A percentile compares a stretch with the other conserved stretches of the same genome.
phyloP scores from a whole-genome alignment of 2,797 vertebrate species.

The Arctocebus calabarensis region DNA sequence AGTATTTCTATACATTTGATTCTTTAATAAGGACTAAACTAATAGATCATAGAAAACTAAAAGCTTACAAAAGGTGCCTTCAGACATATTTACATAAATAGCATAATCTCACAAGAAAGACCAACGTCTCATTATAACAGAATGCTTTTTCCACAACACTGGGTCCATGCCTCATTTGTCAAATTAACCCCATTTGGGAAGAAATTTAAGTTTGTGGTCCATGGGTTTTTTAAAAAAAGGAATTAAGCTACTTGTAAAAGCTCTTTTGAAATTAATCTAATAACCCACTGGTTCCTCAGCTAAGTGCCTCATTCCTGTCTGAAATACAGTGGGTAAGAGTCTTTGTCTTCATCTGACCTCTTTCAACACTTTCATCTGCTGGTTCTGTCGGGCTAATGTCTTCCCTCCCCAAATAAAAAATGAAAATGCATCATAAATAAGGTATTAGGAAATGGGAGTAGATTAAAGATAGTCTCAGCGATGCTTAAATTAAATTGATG shows the following conservation, averaged over 20 bases:
- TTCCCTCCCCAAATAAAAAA: slow-evolving; percentile 71
- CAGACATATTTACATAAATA: slow-evolving; percentile 89
- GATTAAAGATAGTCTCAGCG: slow-evolving; percentile 85
- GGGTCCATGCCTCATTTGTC: slow-evolving; percentile 79
- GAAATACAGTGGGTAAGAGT: slow-evolving; percentile 45
- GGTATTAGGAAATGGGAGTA: slow-evolving; percentile 78
- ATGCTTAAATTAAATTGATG: slow-evolving; percentile 80
- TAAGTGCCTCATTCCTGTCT: slow-evolving; percentile 66
- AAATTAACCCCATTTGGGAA: slow-evolving; percentile 79
- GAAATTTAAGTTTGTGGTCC: slow-evolving; percentile 82
- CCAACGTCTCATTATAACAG: slow-evolving; percentile 81
- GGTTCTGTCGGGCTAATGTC: slow-evolving; percentile 31
- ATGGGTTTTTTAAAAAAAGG: slow-evolving; percentile 45
- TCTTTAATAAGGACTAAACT: slow-evolving; percentile 87
- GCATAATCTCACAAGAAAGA: slow-evolving; percentile 86
- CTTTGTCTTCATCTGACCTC: slow-evolving; percentile 45
- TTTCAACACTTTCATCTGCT: slow-evolving; percentile 67
- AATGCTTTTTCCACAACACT: slow-evolving; percentile 78
- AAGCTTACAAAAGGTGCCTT: slow-evolving; percentile 88
- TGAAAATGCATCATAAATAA: slow-evolving; percentile 75
- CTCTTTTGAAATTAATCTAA: slow-evolving; percentile 83
- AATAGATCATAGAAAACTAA: slow-evolving; percentile 90
- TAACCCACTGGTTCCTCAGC: slow-evolving; percentile 70
- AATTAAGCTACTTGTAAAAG: slow-evolving; percentile 80
- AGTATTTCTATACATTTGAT: slow-evolving; percentile 85